A percentile compares a stretch with the other conserved stretches of the same genome.
Evolutionary conservation across 2,888 invertebrate genomes (phyloP).

Genomic region (Timema podura): DNA sequence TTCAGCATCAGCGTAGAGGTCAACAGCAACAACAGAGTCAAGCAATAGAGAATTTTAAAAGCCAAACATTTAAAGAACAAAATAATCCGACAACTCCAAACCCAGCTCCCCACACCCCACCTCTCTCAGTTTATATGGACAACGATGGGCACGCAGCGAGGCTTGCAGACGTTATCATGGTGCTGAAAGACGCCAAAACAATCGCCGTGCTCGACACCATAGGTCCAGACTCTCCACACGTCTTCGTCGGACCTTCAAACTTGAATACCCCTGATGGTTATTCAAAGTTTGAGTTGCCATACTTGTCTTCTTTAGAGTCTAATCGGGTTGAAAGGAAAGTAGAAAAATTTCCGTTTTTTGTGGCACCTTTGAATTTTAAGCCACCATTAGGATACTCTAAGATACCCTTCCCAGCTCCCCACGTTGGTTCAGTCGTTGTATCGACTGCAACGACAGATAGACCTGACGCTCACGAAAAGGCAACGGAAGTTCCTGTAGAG

Average conservation of each 20-base stretch:
- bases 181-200: slow-evolving; percentile 64
- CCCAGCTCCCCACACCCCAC: slow-evolving; percentile 64
- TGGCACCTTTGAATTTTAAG: slow-evolving; percentile 78
- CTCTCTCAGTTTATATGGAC: slow-evolving; percentile 72
- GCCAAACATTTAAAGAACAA: too few relatives aligned
- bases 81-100: not conserved
- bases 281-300: slow-evolving; percentile 77
- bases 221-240: slow-evolving; percentile 62
- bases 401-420: slow-evolving; percentile 80
- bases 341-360: slow-evolving; percentile 75
- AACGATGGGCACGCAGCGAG: slow-evolving; percentile 51
- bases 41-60: too few relatives aligned
- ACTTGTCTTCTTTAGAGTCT: slow-evolving; percentile 67
- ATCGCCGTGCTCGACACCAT: slow-evolving; percentile 75
- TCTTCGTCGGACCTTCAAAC: slow-evolving; percentile 78
- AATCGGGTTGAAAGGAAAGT: slow-evolving; percentile 66
- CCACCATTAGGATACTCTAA: slow-evolving; percentile 81
- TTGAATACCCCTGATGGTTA: slow-evolving; percentile 67
- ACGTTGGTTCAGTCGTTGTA: slow-evolving; percentile 80
- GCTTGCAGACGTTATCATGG: slow-evolving; percentile 65
- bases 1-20: not conserved
- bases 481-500: slow-evolving; percentile 36
- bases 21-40: slow-evolving; percentile 19
- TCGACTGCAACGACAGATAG: slow-evolving; percentile 48
- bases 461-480: slow-evolving; percentile 28